A percentile compares a stretch with the other conserved stretches of the same genome.
phyloP scores from a whole-genome alignment of 2,113 vertebrate species.

The Ailurus styani region DNA sequence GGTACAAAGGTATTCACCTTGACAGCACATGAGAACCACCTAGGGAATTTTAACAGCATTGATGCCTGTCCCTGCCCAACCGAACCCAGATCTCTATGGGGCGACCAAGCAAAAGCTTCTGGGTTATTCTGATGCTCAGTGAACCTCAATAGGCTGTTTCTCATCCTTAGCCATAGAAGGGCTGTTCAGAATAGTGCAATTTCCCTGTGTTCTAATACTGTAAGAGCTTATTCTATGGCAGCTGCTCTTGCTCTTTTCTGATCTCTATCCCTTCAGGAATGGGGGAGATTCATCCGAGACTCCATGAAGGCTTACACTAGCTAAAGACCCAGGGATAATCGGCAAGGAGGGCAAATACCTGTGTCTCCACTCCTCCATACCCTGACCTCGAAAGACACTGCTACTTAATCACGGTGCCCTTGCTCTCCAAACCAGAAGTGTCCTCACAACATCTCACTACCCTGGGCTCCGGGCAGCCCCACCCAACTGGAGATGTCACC shows the following conservation, averaged over 20 bases:
- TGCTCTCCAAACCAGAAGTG: neutral
- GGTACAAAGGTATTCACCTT: neutral
- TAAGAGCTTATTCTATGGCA: neutral
- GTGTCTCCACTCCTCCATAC: fast-evolving
- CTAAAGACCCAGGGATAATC: neutral
- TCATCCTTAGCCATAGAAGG: neutral
- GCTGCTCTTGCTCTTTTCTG: neutral
- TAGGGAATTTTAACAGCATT: neutral
- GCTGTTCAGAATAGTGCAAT: neutral
- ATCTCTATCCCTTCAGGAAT: neutral
- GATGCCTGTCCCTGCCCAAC: neutral
- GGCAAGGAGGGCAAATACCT: neutral
- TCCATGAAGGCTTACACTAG: neutral
- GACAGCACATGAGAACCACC: neutral
- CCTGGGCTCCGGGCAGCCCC: neutral
- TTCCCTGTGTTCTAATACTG: neutral
- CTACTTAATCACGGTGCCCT: neutral
- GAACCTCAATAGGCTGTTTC: fast-evolving
- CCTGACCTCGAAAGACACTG: neutral
- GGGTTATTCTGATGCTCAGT: neutral
- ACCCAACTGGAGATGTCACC: neutral
- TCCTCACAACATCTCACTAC: neutral
- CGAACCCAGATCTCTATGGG: neutral
- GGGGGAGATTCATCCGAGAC: neutral
- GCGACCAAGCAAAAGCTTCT: neutral